Percentiles rank a stretch among this genome's conserved stretches.
Evolutionary conservation across 2,888 invertebrate genomes (phyloP).

Genomic region (Tinea semifulvella): DNA sequence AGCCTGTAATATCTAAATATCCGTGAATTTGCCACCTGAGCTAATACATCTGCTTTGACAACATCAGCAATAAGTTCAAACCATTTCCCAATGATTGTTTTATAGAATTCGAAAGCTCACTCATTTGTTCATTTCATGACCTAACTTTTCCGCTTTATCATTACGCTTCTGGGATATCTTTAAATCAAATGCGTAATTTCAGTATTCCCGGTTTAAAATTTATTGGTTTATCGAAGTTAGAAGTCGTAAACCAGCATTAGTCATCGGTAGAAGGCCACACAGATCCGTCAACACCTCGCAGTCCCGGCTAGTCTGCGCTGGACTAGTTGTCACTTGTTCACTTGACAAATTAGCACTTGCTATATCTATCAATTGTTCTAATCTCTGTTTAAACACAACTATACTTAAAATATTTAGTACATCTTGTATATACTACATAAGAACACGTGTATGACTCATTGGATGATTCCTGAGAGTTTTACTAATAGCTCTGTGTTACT

Average conservation of each 20-base stretch:
- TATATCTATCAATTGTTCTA: too few relatives aligned
- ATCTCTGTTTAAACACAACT: too few relatives aligned
- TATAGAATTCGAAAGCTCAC: too few relatives aligned
- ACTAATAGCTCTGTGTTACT: background rate
- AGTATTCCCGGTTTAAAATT: slow-evolving; percentile 34
- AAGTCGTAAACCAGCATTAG: slow-evolving; percentile 39
- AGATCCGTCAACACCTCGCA: slow-evolving; percentile 39
- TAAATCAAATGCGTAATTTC: too few relatives aligned
- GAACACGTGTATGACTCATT: background rate
- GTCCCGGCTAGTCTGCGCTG: slow-evolving; percentile 33
- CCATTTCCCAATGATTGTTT: too few relatives aligned
- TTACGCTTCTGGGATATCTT: too few relatives aligned
- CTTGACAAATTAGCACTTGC: too few relatives aligned
- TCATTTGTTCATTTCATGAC: too few relatives aligned
- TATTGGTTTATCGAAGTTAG: slow-evolving; percentile 40
- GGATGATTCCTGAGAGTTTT: background rate
- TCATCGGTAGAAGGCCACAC: slow-evolving; percentile 29
- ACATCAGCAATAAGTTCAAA: too few relatives aligned
- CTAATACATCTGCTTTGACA: slow-evolving; percentile 30
- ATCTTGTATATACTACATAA: too few relatives aligned
- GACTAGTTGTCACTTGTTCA: slow-evolving; percentile 5
- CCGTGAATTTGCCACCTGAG: slow-evolving; percentile 29
- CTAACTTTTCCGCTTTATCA: too few relatives aligned
- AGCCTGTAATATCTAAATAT: slow-evolving; percentile 28
- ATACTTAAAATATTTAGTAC: too few relatives aligned